Percentiles rank a stretch among this genome's conserved stretches.
phyloP scores from a whole-genome alignment of 1,140 invertebrate genomes.

The Drosophila ananassae region DNA sequence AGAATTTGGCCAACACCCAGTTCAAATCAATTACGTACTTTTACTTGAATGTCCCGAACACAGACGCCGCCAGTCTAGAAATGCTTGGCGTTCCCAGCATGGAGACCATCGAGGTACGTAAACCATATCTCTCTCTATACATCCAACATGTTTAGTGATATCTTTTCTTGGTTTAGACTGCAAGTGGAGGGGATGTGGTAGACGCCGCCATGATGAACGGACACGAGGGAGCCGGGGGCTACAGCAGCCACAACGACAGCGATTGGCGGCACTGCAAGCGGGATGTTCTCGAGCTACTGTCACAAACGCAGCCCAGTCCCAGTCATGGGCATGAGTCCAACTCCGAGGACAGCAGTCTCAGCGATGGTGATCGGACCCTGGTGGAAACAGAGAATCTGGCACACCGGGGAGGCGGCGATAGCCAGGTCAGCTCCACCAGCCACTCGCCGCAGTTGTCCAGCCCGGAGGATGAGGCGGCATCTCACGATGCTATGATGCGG shows the following conservation, averaged over 20 bases:
- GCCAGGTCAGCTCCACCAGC: slow-evolving; percentile 84
- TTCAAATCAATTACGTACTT: slow-evolving; percentile 86
- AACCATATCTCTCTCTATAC: background rate
- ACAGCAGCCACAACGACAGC: slow-evolving; percentile 38
- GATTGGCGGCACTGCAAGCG: slow-evolving; percentile 69
- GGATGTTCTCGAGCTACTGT: slow-evolving; percentile 49
- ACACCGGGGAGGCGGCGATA: slow-evolving; percentile 84
- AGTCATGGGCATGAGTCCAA: slow-evolving; percentile 86
- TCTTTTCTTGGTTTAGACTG: background rate
- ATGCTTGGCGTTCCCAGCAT: slow-evolving; percentile 85
- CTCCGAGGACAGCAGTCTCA: slow-evolving; percentile 91
- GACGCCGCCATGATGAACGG: slow-evolving; percentile 81
- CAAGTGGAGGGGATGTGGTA: slow-evolving; percentile 67
- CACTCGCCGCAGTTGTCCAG: slow-evolving; percentile 84
- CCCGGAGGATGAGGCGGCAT: slow-evolving; percentile 77
- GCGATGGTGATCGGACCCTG: slow-evolving; percentile 90
- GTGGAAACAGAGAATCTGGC: slow-evolving; percentile 86
- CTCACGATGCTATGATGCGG: slow-evolving; percentile 75
- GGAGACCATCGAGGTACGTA: slow-evolving; percentile 60
- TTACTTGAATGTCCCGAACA: slow-evolving; percentile 86
- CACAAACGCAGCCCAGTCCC: slow-evolving; percentile 50
- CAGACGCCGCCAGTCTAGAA: slow-evolving; percentile 85
- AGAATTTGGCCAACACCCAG: slow-evolving; percentile 65
- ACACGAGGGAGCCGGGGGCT: background rate
- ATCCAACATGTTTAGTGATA: background rate